Evolutionary conservation across 2,113 vertebrate genomes (phyloP), one percentile per base, ranked within the genome.

Genomic region (Cisticola juncidis): DNA sequence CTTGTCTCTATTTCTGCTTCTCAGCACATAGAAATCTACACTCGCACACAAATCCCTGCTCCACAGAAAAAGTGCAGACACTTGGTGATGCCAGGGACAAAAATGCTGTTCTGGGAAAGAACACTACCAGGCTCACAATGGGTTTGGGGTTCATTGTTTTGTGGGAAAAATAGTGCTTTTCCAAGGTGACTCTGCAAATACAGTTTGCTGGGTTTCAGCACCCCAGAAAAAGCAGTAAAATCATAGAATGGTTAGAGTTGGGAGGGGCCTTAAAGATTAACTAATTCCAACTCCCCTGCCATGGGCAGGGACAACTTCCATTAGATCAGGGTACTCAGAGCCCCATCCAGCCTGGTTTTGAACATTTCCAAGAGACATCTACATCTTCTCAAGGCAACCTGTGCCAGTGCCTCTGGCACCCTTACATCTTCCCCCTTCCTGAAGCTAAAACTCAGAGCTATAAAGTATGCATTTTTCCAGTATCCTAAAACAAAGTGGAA

Each of bases 401-500:
- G 23, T 53, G 47, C 38, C 54, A 53, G 23, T 53, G 23, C 38
- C 28, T 69, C 23, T 38, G 38, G 69, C 23, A 53, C 9, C 5
- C 9, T 51, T 31, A 68, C 18, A 79, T 15, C 23, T 79, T 50
- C 19, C 17, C 21, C 31, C 6, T 51, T 56, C 36, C n/a, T 57
- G n/a, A 81, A 81, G 36, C 16, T 60, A 36, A 79, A 81, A 61
- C 22, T 29, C 87, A 81, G 44, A 88, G 10, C 15, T 69, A 23
- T 10, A 25, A 68, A 72, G 11, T 2, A 24, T 22, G 23, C 0
- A 1, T n/a, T 38, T 26, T 70, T 36, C 23, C 9, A 4, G 42
- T 18, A 36, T 38, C 14, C 26, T 62, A 45, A 65, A 85, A n/a
- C 38, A 72, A 18, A 80, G 26, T 35, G 8, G 57, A 50, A 73